Evolutionary conservation across 2,113 vertebrate species (phyloP), one percentile per base, ranked within the genome.

Genomic region (Eurypyga helias): DNA sequence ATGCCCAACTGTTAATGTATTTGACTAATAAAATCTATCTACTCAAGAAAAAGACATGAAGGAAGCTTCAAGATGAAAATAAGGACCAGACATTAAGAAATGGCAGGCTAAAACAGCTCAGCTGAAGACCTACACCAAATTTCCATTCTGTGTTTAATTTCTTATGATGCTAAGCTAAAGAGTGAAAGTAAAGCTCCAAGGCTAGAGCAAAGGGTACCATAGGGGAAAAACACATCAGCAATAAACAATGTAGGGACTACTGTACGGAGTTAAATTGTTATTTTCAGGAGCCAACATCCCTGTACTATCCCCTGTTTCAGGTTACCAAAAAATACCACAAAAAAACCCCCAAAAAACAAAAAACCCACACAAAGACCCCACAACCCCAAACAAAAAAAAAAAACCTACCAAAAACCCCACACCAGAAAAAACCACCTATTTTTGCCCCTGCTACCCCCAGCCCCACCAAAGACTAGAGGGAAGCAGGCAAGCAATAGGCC

Each of bases 11-110:
- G 6, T 34, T 57, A 75, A 16, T 45, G 9, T 70, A 31, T 48
- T 66, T 87, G 64, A 54, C 57, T 58, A 61, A 81, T 69, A 45
- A 78, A 31, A 61, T 55, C 76, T 71, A 77, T 73, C 52, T 66
- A 61, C 55, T 89, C 34, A 66, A 84, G 55, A 78, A 84, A 95
- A 94, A 87, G 49, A 67, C 49, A 54, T 1, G 77, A 96, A 58
- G 55, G 33, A 72, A 72, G 41, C 57, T 57, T 92, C 21, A 83
- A 69, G 31, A 83, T 55, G 43, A 90, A 89, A 51, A 29, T 81
- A 58, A 79, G 25, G 34, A 34, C 29, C 0, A 1, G 33, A 31
- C 46, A 23, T 49, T 73, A 51, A 65, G 76, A 91, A 84, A 73
- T 0, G 78, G 2, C 5, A 31, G 41, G 49, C 33, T 85, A 23